Base-by-base conservation (phyloP, 2,797 vertebrate species). In the Pseudopleuronectes americanus region DNA sequence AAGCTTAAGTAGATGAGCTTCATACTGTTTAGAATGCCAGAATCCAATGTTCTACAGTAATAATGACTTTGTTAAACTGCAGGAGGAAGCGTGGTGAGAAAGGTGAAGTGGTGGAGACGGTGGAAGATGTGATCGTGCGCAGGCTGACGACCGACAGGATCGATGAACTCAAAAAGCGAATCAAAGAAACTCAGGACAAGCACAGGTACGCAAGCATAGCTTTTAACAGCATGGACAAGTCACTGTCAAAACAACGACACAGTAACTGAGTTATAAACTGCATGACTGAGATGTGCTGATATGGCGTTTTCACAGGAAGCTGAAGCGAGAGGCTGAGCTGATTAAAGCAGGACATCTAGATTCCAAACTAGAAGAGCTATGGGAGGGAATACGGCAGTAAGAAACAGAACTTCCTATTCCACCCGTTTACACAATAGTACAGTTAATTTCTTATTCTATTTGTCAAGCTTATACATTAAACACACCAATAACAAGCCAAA, bases 51-150 rank as follows among this genome's bases (percentile, higher is more conserved):
- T 16, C 19, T 19, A 45, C 4, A 57, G 3, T 56, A 2, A 52
- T n/a, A 31, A 36, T 47, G 19, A 9, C 7, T 67, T 43, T 77
- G 53, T 82, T 68, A 24, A 24, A 73, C 54, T 33, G 22, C 79
- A 99, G 97, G 77, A 95, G 97, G 79, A 99, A 99, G 86, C 95
- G 97, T 5, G 97, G 97, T 8, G 97, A 99, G 85, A 96, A 96
- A 62, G 97, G 97, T 53, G 97, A 99, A 83, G 96, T 97, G 87
- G 97, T 99, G 28, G 97, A 98, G 93, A 99, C 97, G 0, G 96
- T 97, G 83, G 97, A 98, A 90, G 97, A 99, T 72, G 96, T 99
- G 77, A 99, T 99, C 70, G 97, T 98, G 24, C 93, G 97, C 68
- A 96, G 95, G 85, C 92, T 99, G 83, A 98, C 97, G 4, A 94